Evolutionary conservation across 2,888 invertebrate genomes (phyloP).

Genomic region (Stenodema calcarata): DNA sequence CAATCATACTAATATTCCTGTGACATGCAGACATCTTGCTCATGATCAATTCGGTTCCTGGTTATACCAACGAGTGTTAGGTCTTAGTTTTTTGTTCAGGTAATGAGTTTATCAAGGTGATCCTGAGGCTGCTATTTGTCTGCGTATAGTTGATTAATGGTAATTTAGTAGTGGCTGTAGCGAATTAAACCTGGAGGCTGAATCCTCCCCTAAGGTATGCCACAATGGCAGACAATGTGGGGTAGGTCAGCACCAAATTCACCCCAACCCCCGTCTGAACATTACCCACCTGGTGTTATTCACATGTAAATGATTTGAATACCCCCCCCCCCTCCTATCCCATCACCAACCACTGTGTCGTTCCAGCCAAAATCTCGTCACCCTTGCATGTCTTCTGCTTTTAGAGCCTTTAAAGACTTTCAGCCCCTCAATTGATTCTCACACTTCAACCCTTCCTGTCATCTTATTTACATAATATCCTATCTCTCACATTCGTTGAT

Average conservation of each 20-base stretch:
- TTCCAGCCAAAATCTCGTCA: neutral
- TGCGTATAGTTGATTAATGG: neutral
- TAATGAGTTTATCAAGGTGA: neutral
- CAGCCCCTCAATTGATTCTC: neutral
- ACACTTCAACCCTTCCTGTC: neutral
- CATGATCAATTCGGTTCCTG: too few relatives aligned
- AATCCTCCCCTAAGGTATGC: neutral
- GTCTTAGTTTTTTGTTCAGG: neutral
- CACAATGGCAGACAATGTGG: constrained; percentile 12
- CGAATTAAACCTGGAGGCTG: neutral
- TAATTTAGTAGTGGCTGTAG: neutral
- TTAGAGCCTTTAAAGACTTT: neutral
- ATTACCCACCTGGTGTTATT: constrained; percentile 9
- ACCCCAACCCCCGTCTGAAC: neutral
- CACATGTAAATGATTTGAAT: constrained; percentile 10
- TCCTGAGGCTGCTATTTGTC: neutral
- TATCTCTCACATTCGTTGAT: neutral
- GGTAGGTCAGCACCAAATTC: constrained; percentile 5
- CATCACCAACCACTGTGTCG: too few relatives aligned
- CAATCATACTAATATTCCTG: too few relatives aligned
- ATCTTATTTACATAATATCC: neutral
- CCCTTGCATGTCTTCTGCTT: neutral
- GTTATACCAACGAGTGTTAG: too few relatives aligned
- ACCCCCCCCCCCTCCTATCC: neutral
- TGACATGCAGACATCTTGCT: too few relatives aligned